Evolutionary conservation across 2,888 invertebrate species (phyloP), one percentile per base, ranked within the genome.

Genomic region (Baccha elongata): DNA sequence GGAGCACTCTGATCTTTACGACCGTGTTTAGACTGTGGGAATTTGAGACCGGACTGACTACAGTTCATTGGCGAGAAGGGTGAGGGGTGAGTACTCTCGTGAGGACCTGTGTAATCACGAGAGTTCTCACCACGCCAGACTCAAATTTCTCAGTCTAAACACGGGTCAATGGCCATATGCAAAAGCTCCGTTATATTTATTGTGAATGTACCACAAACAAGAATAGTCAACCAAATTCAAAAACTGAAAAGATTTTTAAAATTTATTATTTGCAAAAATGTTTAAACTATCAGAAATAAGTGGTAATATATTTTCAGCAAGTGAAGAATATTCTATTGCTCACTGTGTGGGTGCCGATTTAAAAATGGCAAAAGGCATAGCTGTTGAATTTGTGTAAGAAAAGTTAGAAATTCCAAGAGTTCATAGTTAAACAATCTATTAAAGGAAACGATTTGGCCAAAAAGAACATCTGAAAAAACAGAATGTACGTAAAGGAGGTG

Each of bases 291-390:
- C 68, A 23, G 92, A 93, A 89, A 85, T 90, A n/a, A 86, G 87
- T 32, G 91, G 91, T 0, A 92, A 93, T 90, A 88, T 92, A 81
- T 94, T 92, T 88, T 85, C 87, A 10, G 91, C 90, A 26, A 86
- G 89, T 1, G 85, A 87, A 1, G 90, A 92, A 3, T 92, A 88
- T 86, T 90, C 92, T 0, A 85, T 93, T 84, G 93, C 91, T 1
- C 93, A 93, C 85, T 93, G 93, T 87, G 93, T 93, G 0, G 92
- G 92, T 87, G 80, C 91, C 62, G 93, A 93, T 86, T 86, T 93
- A 85, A 89, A 89, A 44, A 92, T 93, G 93, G 92, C 92, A 5
- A 91, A 91, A 85, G 93, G 93, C 17, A 92, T 93, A 74, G 93
- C 93, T 1, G 89, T 92, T 0, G 88, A 87, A 58, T 90, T 90